phyloP scores from a whole-genome alignment of 1,140 invertebrate genomes.

The Drosophila gunungcola region DNA sequence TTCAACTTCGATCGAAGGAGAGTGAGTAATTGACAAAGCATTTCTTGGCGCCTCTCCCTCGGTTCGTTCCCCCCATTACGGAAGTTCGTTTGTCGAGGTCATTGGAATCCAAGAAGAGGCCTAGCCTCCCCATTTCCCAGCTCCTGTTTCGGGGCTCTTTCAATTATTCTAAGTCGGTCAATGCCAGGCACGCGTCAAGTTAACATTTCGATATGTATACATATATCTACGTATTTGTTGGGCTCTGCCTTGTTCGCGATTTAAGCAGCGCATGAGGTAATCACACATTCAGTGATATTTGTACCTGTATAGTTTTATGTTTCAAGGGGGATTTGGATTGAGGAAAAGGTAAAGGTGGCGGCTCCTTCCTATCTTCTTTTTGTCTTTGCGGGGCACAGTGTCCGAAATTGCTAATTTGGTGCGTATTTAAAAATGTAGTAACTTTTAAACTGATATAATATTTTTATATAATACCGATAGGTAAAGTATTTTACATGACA shows the following conservation, averaged over 20 bases:
- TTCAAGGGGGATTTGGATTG: conserved; percentile 12
- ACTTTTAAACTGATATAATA: too few relatives aligned
- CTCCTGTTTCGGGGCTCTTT: conserved; percentile 45
- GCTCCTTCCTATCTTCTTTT: conserved; percentile 13
- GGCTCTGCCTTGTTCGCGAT: conserved; percentile 61
- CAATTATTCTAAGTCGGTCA: conserved; percentile 69
- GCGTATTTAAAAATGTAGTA: too few relatives aligned
- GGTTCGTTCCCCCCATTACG: conserved; percentile 33
- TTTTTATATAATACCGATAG: too few relatives aligned
- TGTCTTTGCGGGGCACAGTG: not conserved
- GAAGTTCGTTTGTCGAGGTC: conserved; percentile 43
- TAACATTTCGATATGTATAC: conserved; percentile 47
- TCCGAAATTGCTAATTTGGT: too few relatives aligned
- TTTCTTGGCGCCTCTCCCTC: conserved; percentile 32
- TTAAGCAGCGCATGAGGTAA: conserved; percentile 62
- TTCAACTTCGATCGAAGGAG: conserved; percentile 33
- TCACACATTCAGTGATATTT: conserved; percentile 38
- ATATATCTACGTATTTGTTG: conserved; percentile 10
- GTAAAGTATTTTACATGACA: too few relatives aligned
- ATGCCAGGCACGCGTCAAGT: conserved; percentile 58
- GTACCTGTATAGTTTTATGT: conserved; percentile 41
- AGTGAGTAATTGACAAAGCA: conserved; percentile 42
- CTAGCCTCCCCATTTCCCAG: conserved; percentile 16
- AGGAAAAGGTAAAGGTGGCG: conserved; percentile 22
- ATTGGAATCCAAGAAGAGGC: conserved; percentile 38